Conservation (phyloP, 2,113 vertebrate genomes). For the Octodon degus region DNA sequence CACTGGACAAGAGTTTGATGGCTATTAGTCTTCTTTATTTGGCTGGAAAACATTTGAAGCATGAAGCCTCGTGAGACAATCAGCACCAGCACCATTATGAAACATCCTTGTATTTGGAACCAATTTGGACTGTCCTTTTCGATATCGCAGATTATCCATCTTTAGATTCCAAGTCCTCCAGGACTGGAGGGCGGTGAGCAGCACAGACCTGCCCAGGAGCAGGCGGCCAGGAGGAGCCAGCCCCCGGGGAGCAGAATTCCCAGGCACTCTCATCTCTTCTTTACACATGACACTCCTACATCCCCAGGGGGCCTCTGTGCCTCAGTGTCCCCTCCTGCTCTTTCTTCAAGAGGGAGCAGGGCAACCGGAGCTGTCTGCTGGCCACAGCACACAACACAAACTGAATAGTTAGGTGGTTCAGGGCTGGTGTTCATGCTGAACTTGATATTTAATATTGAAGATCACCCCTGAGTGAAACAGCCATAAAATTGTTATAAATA, state of each 20-base stretch:
- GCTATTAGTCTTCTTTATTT: constrained; percentile 47
- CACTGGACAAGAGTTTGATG: constrained; percentile 49
- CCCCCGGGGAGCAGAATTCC: neutral
- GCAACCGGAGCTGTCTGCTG: accelerated
- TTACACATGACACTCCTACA: neutral
- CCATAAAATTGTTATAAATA: neutral
- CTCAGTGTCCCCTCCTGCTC: neutral
- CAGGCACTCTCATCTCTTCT: neutral
- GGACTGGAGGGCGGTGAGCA: accelerated
- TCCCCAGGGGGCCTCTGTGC: neutral
- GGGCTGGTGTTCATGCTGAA: neutral
- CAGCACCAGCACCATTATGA: neutral
- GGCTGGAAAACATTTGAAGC: constrained; percentile 41
- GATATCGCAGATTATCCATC: constrained; percentile 59
- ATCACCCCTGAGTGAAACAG: neutral
- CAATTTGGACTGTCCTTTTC: constrained; percentile 69
- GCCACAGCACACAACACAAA: accelerated
- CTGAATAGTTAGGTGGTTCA: neutral
- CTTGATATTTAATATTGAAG: neutral
- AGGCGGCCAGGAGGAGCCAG: neutral
- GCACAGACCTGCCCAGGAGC: neutral
- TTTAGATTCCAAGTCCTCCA: neutral
- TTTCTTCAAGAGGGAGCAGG: neutral
- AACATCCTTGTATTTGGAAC: constrained; percentile 64
- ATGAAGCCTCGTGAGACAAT: neutral